Evolutionary conservation across 2,113 vertebrate species (phyloP), one percentile per base, ranked within the genome.

Genomic region (Phalacrocorax carbo): DNA sequence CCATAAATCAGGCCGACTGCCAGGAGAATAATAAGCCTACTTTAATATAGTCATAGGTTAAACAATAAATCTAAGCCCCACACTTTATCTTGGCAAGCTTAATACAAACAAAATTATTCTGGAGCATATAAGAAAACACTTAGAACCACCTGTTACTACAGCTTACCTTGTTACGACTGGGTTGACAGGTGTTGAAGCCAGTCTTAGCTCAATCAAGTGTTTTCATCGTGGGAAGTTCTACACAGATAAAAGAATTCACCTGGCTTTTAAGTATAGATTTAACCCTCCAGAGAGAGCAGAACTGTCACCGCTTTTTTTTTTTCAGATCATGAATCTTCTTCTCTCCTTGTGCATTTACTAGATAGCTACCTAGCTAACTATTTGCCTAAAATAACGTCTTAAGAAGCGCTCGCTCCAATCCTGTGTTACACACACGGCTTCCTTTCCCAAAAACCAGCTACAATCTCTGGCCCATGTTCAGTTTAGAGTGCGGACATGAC

Each of bases 21-120:
- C 87, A 94, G 70, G 29, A 91, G 38, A 93, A 51, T 71, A 94
- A 88, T 11, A 75, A 89, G 44, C 44, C 65, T 87, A 49, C 62
- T 84, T 86, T 75, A 92, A 89, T 68, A 44, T 8, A 95, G 81
- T 82, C 70, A 71, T 25, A 93, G 73, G 73, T 95, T 93, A 95
- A 86, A 87, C 49, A 84, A 82, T 87, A 82, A 78, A 79, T 87
- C 34, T 86, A 88, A 81, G 51, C 29, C 42, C 38, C 25, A 36
- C 12, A 32, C 14, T 55, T 94, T 60, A 75, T 81, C 38, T 68
- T 78, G 82, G 57, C 86, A 95, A 91, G 20, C 42, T 94, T 92
- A 95, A 86, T 72, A 72, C 46, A 71, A 87, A 32, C 17, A 34
- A 51, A 71, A 58, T 71, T 64, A 68, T 82, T 89, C 55, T 64